Conservation (phyloP, 1,140 invertebrate genomes). For the Hermetia illucens region DNA sequence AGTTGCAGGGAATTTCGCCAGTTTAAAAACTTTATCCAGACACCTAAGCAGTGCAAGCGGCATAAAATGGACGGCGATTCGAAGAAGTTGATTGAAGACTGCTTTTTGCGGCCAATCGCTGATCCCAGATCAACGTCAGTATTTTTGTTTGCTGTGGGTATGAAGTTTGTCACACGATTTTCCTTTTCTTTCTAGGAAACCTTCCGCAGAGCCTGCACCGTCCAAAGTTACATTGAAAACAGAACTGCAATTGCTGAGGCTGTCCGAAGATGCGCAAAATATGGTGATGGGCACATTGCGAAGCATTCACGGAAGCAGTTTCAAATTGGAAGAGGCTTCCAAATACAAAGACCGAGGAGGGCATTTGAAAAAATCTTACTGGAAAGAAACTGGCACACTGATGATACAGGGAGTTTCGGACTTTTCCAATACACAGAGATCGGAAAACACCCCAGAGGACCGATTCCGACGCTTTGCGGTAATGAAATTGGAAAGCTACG, state of each 20-base stretch:
- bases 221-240: conserved; percentile 40
- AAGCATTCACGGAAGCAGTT: conserved; percentile 50
- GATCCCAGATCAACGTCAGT: conserved; percentile 38
- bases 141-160: background rate
- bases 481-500: conserved; percentile 53
- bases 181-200: conserved; percentile 5
- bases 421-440: conserved; percentile 40
- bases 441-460: conserved; percentile 34
- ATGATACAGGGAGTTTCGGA: conserved; percentile 52
- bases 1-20: background rate
- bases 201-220: conserved; percentile 22
- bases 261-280: conserved; percentile 49
- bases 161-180: background rate
- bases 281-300: conserved; percentile 53
- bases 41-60: background rate
- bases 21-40: background rate
- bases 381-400: conserved; percentile 55
- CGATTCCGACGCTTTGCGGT: conserved; percentile 51
- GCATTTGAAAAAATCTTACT: conserved; percentile 50
- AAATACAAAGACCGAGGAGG: conserved; percentile 47
- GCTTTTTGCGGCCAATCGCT: conserved; percentile 35
- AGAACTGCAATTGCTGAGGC: conserved; percentile 50
- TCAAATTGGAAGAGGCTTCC: conserved; percentile 36
- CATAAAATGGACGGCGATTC: conserved; percentile 33
- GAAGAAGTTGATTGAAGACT: conserved; percentile 36